phyloP scores from a whole-genome alignment of 2,888 invertebrate species.

The Bombylius major region DNA sequence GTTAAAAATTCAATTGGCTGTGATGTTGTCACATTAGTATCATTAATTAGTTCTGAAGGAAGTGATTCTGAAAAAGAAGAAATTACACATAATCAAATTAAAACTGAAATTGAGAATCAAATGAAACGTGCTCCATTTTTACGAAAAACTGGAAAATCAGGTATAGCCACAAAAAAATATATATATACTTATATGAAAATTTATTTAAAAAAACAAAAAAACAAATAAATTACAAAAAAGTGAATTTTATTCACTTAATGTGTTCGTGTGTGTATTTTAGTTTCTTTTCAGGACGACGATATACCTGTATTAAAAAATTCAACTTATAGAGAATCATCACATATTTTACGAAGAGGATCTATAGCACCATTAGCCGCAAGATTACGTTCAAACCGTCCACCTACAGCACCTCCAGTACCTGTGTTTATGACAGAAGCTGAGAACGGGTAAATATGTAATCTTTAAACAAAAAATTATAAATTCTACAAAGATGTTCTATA shows the following conservation, averaged over 20 bases:
- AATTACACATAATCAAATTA: constrained; percentile 11
- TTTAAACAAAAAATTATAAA: neutral
- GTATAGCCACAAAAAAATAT: constrained; percentile 18
- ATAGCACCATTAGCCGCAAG: constrained; percentile 33
- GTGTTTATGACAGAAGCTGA: constrained; percentile 24
- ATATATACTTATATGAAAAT: neutral
- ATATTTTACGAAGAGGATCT: constrained; percentile 32
- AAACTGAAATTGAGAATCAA: constrained; percentile 18
- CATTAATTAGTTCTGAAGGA: constrained; percentile 50
- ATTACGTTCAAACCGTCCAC: constrained; percentile 32
- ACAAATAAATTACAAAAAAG: neutral
- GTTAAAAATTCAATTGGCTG: constrained; percentile 19
- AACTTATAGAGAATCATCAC: constrained; percentile 25
- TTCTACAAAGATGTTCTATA: neutral
- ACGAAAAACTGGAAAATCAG: constrained; percentile 35
- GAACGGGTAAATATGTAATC: constrained; percentile 11
- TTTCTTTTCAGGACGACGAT: constrained; percentile 37
- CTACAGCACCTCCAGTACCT: constrained; percentile 33
- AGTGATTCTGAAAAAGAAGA: constrained; percentile 48
- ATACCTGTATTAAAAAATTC: constrained; percentile 17
- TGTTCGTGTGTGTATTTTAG: constrained; percentile 15
- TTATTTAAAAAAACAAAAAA: neutral
- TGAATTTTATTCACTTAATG: too few species aligned
- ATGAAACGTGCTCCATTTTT: constrained; percentile 26
- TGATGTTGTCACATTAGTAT: constrained; percentile 52